Evolutionary conservation across 2,113 vertebrate genomes (phyloP).

Genomic region (Grammomys dolichurus): DNA sequence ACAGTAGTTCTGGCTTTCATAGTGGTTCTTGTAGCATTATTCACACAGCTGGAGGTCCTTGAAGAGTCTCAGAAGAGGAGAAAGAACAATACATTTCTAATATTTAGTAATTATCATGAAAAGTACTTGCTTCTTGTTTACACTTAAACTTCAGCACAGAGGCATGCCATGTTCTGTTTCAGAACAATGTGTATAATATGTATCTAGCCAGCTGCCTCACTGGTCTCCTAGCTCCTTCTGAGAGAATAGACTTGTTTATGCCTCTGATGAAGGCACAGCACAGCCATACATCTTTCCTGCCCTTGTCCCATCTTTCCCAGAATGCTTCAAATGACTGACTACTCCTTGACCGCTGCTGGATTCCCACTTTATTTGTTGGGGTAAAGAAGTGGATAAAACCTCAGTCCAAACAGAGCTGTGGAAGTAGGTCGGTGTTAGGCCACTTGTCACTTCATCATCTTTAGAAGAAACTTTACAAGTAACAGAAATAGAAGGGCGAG

Average conservation of each 20-base stretch:
- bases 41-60: slow-evolving; percentile 67
- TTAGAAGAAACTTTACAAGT: slow-evolving; percentile 18
- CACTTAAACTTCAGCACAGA: slow-evolving; percentile 66
- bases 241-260: slow-evolving; percentile 56
- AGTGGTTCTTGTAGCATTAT: not conserved
- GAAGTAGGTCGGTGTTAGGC: not conserved
- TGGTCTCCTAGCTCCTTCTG: not conserved
- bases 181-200: not conserved
- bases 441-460: not conserved
- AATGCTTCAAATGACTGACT: not conserved
- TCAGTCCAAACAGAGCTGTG: slow-evolving; percentile 17
- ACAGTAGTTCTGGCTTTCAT: slow-evolving; percentile 44
- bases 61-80: slow-evolving; percentile 56
- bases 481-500: not conserved
- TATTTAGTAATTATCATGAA: slow-evolving; percentile 76
- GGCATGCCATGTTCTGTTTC: slow-evolving; percentile 61
- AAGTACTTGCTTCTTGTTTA: slow-evolving; percentile 76
- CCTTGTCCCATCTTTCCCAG: slow-evolving; percentile 8
- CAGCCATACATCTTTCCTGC: not conserved
- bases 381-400: not conserved
- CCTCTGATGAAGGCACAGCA: not conserved
- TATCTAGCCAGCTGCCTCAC: slow-evolving; percentile 53
- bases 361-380: slow-evolving; percentile 6
- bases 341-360: not conserved
- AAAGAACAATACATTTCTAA: slow-evolving; percentile 74